Evolutionary conservation across 2,888 invertebrate genomes (phyloP).

Genomic region (Pegoplata infirma): DNA sequence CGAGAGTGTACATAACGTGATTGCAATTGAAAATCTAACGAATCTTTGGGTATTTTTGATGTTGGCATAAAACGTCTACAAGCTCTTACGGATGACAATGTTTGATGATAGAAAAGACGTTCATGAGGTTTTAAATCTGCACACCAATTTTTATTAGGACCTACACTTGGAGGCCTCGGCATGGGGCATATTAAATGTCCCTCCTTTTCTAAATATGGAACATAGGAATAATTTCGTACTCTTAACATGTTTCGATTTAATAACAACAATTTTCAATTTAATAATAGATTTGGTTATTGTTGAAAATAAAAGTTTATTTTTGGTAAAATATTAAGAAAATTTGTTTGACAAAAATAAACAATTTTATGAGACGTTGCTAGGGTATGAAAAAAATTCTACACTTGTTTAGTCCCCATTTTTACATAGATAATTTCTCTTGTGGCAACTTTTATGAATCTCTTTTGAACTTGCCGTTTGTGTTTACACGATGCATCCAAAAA

Average conservation of each 20-base stretch:
- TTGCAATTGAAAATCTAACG: constrained; percentile 83
- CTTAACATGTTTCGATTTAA: constrained; percentile 63
- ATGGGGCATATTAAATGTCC: constrained; percentile 77
- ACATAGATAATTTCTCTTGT: too few species aligned
- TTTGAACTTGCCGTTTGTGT: too few species aligned
- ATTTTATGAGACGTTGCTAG: constrained; percentile 29
- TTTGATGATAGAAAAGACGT: constrained; percentile 80
- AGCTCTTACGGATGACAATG: constrained; percentile 79
- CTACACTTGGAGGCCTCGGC: constrained; percentile 71
- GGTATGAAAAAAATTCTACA: background rate
- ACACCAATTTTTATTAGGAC: constrained; percentile 71
- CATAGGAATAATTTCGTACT: constrained; percentile 71
- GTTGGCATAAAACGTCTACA: constrained; percentile 76
- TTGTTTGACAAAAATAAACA: constrained; percentile 35
- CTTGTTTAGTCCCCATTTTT: too few species aligned
- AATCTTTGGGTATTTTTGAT: constrained; percentile 80
- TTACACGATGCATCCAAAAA: too few species aligned
- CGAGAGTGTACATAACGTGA: constrained; percentile 84
- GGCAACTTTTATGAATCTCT: too few species aligned
- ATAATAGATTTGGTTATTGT: background rate
- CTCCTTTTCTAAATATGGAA: constrained; percentile 78
- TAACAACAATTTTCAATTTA: background rate
- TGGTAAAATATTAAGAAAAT: too few species aligned
- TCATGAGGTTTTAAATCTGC: constrained; percentile 76
- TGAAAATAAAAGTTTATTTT: constrained; percentile 2